Evolutionary conservation across 2,113 vertebrate species (phyloP).

Genomic region (Globicephala melas): DNA sequence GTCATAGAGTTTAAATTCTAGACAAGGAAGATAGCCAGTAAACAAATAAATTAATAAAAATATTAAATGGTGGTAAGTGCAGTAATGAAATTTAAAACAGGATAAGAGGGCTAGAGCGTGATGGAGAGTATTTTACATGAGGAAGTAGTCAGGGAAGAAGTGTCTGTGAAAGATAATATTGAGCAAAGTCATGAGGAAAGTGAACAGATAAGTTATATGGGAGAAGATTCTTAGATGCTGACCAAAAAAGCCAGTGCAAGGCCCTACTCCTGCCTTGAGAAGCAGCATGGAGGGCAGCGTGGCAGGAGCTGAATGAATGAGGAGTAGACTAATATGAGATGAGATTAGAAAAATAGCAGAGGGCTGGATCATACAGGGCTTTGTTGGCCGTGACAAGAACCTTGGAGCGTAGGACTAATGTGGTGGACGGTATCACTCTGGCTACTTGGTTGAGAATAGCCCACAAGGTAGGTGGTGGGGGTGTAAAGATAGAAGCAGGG

Average conservation of each 20-base stretch:
- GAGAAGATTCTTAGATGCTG: background rate
- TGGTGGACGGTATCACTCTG: background rate
- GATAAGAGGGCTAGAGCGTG: background rate
- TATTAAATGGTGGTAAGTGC: background rate
- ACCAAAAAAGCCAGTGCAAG: background rate
- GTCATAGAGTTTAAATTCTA: background rate
- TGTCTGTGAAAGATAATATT: background rate
- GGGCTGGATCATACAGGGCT: background rate
- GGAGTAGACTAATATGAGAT: background rate
- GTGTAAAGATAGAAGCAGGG: background rate
- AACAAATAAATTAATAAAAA: background rate
- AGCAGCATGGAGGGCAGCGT: background rate
- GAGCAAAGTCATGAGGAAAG: background rate
- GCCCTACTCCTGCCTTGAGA: background rate
- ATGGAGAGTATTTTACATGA: background rate
- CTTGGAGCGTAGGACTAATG: background rate
- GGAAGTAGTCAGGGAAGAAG: background rate
- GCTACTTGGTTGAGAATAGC: background rate
- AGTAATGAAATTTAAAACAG: background rate
- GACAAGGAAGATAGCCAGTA: background rate
- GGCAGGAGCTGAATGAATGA: background rate
- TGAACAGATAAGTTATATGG: background rate
- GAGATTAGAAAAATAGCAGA: background rate
- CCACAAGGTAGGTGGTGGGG: background rate
- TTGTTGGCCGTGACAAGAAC: background rate